Percentiles rank a stretch among this genome's conserved stretches.
Conservation (phyloP, 2,888 invertebrate genomes). For the Limnephilus rhombicus region DNA sequence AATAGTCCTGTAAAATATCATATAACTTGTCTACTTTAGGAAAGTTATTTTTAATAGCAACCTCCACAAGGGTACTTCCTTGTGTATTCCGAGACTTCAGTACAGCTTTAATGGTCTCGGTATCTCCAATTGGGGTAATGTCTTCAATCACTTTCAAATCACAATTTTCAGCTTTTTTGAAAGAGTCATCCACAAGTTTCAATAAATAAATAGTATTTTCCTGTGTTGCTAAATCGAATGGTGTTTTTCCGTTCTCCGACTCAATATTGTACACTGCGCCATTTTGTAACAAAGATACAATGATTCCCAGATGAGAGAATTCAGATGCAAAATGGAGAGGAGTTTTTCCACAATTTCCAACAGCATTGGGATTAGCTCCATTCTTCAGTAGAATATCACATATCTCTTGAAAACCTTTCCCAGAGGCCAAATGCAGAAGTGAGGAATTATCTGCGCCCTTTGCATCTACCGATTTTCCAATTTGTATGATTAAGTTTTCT, state of each 20-base stretch:
- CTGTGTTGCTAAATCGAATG: background rate
- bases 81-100: background rate
- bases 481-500: background rate
- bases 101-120: background rate
- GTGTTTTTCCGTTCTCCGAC: background rate
- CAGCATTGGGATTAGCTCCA: conserved; percentile 9
- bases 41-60: conserved; percentile 22
- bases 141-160: background rate
- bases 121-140: background rate
- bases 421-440: background rate
- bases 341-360: background rate
- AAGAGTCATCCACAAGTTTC: background rate
- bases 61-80: background rate
- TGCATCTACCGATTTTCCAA: background rate
- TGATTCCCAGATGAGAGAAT: background rate
- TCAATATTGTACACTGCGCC: conserved; percentile 17
- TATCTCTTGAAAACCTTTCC: background rate
- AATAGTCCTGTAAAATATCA: background rate
- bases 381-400: conserved; percentile 38
- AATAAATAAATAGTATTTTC: conserved; percentile 27
- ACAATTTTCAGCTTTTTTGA: conserved; percentile 2
- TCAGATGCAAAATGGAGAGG: conserved; percentile 24
- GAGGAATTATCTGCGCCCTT: background rate
- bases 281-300: background rate
- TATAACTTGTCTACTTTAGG: background rate